Conservation (phyloP, 2,888 invertebrate species). For the Chymomyza fuscimana region DNA sequence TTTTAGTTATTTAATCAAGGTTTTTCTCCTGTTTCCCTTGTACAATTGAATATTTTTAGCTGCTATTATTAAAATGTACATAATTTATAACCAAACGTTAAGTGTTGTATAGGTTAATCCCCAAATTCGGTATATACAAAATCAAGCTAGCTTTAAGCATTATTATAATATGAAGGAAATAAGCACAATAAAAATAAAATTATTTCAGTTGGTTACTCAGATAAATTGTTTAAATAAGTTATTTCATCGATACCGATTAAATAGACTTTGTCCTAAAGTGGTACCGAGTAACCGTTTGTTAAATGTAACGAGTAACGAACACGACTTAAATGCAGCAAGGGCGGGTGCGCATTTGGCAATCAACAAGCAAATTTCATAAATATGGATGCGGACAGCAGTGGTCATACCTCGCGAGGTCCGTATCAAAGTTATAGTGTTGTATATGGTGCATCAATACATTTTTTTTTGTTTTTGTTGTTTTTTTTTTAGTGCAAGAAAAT, state of each 20-base stretch:
- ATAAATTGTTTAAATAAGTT: neutral
- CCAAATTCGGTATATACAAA: too few relatives aligned
- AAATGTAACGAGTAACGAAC: neutral
- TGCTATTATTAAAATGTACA: too few relatives aligned
- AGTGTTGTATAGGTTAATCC: too few relatives aligned
- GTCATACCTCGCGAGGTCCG: neutral
- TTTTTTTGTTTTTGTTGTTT: slow-evolving; percentile 6
- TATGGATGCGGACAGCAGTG: slow-evolving; percentile 3
- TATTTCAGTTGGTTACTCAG: too few relatives aligned
- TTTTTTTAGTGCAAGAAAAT: neutral
- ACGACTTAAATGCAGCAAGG: neutral
- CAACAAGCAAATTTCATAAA: neutral
- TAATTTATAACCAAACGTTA: too few relatives aligned
- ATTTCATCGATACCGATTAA: neutral
- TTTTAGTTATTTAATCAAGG: too few relatives aligned
- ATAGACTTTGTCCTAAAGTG: neutral
- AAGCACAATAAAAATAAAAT: too few relatives aligned
- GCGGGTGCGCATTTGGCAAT: neutral
- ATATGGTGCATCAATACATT: neutral
- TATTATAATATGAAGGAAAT: too few relatives aligned
- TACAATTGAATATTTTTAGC: too few relatives aligned
- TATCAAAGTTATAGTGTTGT: neutral
- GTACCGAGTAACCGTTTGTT: neutral
- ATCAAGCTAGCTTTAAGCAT: too few relatives aligned
- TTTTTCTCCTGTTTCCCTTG: too few relatives aligned